Conservation (phyloP, 2,888 invertebrate species). For the Thymelicus acteon region DNA sequence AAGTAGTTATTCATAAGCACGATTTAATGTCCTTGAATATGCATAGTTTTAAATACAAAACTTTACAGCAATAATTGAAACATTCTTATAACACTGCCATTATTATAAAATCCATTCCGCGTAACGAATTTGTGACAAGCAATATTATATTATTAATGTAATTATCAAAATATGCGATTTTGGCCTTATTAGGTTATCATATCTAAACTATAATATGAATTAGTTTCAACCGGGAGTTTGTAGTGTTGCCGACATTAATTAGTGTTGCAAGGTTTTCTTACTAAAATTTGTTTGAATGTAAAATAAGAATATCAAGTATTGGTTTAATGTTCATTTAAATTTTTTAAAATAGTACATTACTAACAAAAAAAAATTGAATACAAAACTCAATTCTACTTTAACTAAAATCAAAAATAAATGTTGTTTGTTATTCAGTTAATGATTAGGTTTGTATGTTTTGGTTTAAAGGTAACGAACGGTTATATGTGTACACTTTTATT, state of each 20-base stretch:
- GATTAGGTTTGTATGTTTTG: too few species aligned
- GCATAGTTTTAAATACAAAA: slow-evolving; percentile 1
- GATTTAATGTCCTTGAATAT: background rate
- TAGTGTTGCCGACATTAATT: too few species aligned
- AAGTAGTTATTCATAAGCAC: background rate
- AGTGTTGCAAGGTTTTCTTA: too few species aligned
- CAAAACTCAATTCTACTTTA: too few species aligned
- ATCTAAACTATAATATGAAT: background rate
- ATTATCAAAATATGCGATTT: background rate
- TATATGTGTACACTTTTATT: background rate
- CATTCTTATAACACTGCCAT: slow-evolving; percentile 19
- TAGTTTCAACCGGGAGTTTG: background rate
- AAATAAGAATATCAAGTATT: too few species aligned
- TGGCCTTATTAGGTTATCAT: background rate
- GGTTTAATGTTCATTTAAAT: background rate
- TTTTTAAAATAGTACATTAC: too few species aligned
- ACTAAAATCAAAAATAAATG: too few species aligned
- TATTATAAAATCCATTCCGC: slow-evolving; percentile 15
- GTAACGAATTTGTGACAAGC: slow-evolving; percentile 14
- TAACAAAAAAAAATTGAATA: too few species aligned
- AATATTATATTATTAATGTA: slow-evolving; percentile 12
- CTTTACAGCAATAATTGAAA: slow-evolving; percentile 12
- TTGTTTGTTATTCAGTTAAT: too few species aligned
- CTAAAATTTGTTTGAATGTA: too few species aligned
- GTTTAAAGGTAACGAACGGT: too few species aligned